Evolutionary conservation across 1,140 invertebrate species (phyloP), one percentile per base, ranked within the genome.

Genomic region (Drosophila bocki): DNA sequence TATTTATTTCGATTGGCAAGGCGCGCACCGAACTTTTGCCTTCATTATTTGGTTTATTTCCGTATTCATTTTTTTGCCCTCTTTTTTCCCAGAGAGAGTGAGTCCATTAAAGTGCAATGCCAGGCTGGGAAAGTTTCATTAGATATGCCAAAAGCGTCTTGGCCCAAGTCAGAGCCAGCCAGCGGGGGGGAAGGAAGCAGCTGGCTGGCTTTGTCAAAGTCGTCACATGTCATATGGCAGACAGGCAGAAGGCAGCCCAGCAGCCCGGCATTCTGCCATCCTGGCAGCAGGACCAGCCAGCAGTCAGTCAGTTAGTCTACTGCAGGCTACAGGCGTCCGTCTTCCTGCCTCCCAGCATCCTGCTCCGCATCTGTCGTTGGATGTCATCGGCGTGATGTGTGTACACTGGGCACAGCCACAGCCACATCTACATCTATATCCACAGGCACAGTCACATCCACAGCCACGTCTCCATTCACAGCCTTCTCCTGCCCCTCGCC

Each of bases 81-180:
- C 17, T 22, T 33, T 76, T 57, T 11, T n/a, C 26, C 13, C 29
- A 12, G 39, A 29, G 29, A 37, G 19, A 44, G 29, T 17, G 53
- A 78, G 63, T 84, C 67, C 65, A 88, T 87, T 88, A 82, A 88
- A 83, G 61, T 70, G 80, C 68, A 51, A 60, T 72, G 67, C 19
- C 56, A 50, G 65, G 7, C 50, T 32, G 65, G 11, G 35, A 77
- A 86, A 75, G n/a, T 71, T 84, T 84, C 84, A 88, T 88, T 87
- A 88, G 68, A 62, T 78, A 87, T 88, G 80, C 84, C 69, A 81
- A 69, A 70, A 72, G 42, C 74, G 78, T 90, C 74, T 67, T 80
- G 62, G 76, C 53, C 44, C 63, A 70, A 77, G 65, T 71, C 65
- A 48, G 63, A 62, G 63, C 17, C 39, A 11, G 17, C n/a, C 54